phyloP scores from a whole-genome alignment of 2,888 invertebrate genomes.

The Eupithecia inturbata region DNA sequence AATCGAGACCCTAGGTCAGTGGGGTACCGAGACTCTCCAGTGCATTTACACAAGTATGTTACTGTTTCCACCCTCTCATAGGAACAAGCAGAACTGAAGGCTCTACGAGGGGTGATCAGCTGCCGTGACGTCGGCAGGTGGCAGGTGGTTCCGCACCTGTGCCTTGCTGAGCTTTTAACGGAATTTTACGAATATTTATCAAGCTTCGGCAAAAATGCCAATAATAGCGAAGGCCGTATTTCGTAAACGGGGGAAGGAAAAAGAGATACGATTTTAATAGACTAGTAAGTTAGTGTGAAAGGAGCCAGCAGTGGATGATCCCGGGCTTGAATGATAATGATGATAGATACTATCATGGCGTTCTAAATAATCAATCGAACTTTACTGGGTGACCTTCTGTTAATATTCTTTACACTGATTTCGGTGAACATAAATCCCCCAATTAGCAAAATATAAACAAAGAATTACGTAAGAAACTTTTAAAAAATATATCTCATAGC shows the following conservation, averaged over 20 bases:
- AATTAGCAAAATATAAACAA: neutral
- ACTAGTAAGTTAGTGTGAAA: no score
- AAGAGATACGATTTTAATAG: neutral
- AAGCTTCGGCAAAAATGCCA: neutral
- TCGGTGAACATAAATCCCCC: neutral
- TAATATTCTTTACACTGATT: neutral
- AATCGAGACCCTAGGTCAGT: no score
- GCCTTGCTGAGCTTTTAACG: constrained; percentile 38
- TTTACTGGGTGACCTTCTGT: neutral
- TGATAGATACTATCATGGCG: no score
- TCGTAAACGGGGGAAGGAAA: neutral
- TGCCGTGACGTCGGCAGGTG: constrained; percentile 60
- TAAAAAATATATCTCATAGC: constrained; percentile 38
- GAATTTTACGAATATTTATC: constrained; percentile 25
- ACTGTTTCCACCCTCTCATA: constrained; percentile 3
- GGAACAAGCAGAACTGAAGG: constrained; percentile 11
- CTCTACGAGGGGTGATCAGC: constrained; percentile 64
- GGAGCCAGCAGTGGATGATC: no score
- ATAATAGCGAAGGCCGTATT: neutral
- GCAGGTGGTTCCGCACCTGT: constrained; percentile 66
- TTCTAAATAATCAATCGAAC: neutral
- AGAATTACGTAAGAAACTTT: constrained; percentile 12
- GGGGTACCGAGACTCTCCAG: no score
- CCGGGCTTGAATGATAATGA: no score
- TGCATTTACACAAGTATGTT: neutral